Evolutionary conservation across 2,797 vertebrate species (phyloP).

Genomic region (Simalia tracyae): DNA sequence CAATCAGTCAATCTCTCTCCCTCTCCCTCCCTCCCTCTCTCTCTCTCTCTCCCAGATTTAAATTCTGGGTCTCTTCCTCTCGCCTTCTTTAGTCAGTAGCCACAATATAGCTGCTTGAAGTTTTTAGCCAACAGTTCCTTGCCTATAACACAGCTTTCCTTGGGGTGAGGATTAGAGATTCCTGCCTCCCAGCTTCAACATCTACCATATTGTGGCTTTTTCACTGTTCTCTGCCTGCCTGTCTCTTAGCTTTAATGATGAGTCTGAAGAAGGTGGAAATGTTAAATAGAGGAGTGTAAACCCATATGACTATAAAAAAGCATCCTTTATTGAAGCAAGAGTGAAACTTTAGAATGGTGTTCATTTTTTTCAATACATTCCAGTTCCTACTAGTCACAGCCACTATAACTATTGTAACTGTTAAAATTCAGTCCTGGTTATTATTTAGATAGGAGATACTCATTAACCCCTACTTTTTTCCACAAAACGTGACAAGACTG

Average conservation of each 20-base stretch:
- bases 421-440: neutral
- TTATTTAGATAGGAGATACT: neutral
- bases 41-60: neutral
- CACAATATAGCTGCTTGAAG: too few relatives aligned
- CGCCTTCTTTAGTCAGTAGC: too few relatives aligned
- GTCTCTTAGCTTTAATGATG: neutral
- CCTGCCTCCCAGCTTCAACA: too few relatives aligned
- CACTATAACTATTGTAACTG: neutral
- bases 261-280: neutral
- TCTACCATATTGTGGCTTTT: neutral
- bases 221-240: neutral
- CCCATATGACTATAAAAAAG: neutral
- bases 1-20: too few relatives aligned
- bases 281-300: neutral
- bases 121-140: too few relatives aligned
- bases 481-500: neutral
- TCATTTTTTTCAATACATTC: neutral
- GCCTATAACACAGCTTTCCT: too few relatives aligned
- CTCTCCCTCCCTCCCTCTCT: too few relatives aligned
- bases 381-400: neutral
- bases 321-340: neutral
- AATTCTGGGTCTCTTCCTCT: neutral
- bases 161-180: neutral
- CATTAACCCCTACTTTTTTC: neutral
- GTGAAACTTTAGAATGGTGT: neutral